phyloP scores from a whole-genome alignment of 2,888 invertebrate species.

The Mythimna albipuncta region DNA sequence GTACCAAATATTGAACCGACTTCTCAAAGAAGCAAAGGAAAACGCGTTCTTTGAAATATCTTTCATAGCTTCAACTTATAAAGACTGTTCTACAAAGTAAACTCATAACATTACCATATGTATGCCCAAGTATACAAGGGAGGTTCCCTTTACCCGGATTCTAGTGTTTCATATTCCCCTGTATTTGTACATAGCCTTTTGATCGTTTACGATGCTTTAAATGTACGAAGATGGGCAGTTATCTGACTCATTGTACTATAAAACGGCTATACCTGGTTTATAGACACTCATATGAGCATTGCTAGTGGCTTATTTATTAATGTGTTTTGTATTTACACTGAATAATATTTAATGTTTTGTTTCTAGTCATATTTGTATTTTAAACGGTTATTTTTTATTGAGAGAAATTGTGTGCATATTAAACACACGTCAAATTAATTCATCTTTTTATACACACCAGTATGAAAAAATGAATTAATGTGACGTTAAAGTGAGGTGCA shows the following conservation, averaged over 20 bases:
- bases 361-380: not conserved
- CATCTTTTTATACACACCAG: no score
- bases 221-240: conserved; percentile 33
- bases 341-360: not conserved
- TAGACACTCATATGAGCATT: conserved; percentile 10
- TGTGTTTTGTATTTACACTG: not conserved
- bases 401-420: not conserved
- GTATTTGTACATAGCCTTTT: conserved; percentile 26
- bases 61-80: conserved; percentile 31
- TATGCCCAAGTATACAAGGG: conserved; percentile 27
- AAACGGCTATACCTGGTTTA: conserved; percentile 33
- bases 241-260: conserved; percentile 31
- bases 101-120: conserved; percentile 38
- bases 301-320: conserved; percentile 3
- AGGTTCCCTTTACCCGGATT: conserved; percentile 47
- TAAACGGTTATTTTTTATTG: not conserved
- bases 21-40: conserved; percentile 1
- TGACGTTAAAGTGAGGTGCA: no score
- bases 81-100: conserved; percentile 35
- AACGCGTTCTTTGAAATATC: conserved; percentile 28
- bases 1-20: not conserved
- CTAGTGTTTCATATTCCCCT: conserved; percentile 37
- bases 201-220: conserved; percentile 37
- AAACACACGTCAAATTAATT: not conserved
- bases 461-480: no score